A percentile compares a stretch with the other conserved stretches of the same genome.
Conservation (phyloP, 2,888 invertebrate species). For the Adineta ricciae region DNA sequence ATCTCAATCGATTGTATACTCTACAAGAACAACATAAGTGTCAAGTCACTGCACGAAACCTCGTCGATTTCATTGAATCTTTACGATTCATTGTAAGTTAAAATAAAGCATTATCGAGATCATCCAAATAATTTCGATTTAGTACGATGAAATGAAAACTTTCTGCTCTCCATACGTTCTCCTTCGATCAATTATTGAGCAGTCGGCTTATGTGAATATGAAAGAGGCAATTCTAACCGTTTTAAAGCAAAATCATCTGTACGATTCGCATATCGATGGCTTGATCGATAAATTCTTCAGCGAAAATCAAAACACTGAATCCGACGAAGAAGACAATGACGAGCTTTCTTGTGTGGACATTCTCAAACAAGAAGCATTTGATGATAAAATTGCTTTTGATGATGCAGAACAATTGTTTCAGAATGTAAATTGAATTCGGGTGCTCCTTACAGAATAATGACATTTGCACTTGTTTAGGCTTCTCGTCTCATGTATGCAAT, state of each 20-base stretch:
- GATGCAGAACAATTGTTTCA: neutral
- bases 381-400: neutral
- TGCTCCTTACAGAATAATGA: neutral
- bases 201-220: neutral
- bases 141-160: neutral
- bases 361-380: neutral
- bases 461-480: neutral
- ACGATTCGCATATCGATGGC: neutral
- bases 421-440: neutral
- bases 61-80: neutral
- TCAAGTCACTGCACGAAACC: neutral
- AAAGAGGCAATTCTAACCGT: neutral
- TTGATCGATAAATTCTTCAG: neutral
- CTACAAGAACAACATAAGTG: neutral
- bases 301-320: neutral
- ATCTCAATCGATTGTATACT: neutral
- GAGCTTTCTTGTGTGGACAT: neutral
- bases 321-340: neutral
- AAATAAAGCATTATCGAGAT: neutral
- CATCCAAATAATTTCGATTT: neutral
- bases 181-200: neutral
- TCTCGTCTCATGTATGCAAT: neutral
- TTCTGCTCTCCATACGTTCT: neutral
- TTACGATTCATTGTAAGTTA: neutral
- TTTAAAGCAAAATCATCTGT: neutral